Conservation (phyloP, 2,888 invertebrate species). For the Andrena camellia region DNA sequence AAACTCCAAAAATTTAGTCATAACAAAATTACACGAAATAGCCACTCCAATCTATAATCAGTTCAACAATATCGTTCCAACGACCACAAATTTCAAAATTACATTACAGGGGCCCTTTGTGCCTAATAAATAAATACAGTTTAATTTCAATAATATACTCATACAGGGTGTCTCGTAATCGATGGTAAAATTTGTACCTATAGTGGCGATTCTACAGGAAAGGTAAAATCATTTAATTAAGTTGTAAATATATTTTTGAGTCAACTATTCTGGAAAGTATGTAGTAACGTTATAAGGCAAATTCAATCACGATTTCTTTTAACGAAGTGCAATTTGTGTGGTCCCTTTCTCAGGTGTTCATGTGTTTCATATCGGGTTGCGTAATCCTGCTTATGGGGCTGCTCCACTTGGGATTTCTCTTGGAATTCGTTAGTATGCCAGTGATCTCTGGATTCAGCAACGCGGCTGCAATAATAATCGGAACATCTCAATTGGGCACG, state of each 20-base stretch:
- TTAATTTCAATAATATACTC: no score
- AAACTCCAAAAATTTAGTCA: no score
- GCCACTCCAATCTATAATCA: no score
- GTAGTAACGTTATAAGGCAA: background rate
- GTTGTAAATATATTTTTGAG: background rate
- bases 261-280: background rate
- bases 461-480: conserved; percentile 87
- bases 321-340: background rate
- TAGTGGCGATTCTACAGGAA: no score
- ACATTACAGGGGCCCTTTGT: no score
- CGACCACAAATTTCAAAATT: no score
- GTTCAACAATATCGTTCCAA: no score
- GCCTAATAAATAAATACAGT: no score
- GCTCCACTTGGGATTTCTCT: conserved; percentile 86
- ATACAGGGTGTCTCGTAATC: no score
- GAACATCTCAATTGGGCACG: conserved; percentile 86
- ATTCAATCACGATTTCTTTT: background rate
- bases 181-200: no score
- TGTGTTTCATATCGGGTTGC: conserved; percentile 86
- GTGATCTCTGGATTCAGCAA: conserved; percentile 87
- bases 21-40: no score
- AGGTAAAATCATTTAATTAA: no score
- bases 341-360: conserved; percentile 85
- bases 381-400: conserved; percentile 86
- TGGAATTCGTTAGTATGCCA: conserved; percentile 87